Conservation (phyloP, 2,888 invertebrate species). For the Temnothorax unifasciatus region DNA sequence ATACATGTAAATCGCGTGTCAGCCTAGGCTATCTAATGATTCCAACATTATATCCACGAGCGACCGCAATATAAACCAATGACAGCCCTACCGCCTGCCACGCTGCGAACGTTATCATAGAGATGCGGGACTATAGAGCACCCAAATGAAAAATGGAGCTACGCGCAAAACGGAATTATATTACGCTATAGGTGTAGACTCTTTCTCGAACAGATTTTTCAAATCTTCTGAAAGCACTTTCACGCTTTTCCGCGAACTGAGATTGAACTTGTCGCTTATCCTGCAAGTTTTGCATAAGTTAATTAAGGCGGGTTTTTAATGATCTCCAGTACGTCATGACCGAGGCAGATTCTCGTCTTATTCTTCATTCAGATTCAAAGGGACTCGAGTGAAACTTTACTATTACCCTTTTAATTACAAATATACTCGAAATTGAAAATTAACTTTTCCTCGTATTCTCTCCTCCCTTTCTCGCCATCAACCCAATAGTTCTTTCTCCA, state of each 20-base stretch:
- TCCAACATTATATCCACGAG: constrained; percentile 46
- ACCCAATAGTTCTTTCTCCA: neutral
- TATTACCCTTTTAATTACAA: neutral
- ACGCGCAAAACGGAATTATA: neutral
- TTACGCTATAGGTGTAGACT: neutral
- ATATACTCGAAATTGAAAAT: neutral
- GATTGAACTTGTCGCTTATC: neutral
- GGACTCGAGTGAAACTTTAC: neutral
- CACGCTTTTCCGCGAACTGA: neutral
- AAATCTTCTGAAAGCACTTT: neutral
- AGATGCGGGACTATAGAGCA: neutral
- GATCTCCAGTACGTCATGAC: neutral
- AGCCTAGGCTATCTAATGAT: constrained; percentile 46
- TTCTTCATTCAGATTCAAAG: neutral
- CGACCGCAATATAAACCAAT: constrained; percentile 42
- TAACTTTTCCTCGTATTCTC: neutral
- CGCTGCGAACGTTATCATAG: neutral
- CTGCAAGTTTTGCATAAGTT: neutral
- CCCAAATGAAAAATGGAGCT: neutral
- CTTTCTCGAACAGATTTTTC: neutral
- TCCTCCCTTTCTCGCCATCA: neutral
- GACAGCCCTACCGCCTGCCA: neutral
- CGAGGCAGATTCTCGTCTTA: neutral
- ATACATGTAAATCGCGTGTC: constrained; percentile 59
- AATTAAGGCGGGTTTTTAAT: constrained; percentile 7